phyloP scores from a whole-genome alignment of 1,140 invertebrate genomes.

The Papilio polytes region DNA sequence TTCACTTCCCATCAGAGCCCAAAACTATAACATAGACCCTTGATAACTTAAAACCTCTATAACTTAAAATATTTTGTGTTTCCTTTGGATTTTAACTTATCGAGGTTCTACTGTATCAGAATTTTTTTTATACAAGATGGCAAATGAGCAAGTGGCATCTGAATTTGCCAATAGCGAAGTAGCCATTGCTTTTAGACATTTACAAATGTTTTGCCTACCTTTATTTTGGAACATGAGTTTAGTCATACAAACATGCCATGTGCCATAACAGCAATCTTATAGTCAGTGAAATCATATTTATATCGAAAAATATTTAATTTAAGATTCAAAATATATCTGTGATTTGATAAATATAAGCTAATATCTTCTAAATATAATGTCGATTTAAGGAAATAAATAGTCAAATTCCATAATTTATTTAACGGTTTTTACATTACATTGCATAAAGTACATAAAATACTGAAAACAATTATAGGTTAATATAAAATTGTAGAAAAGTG shows the following conservation, averaged over 20 bases:
- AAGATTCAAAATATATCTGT: constrained; percentile 69
- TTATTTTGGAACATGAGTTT: constrained; percentile 7
- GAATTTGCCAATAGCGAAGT: too few relatives aligned
- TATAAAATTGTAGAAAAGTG: constrained; percentile 13
- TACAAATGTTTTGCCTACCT: neutral
- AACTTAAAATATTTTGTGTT: too few relatives aligned
- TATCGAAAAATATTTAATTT: constrained; percentile 47
- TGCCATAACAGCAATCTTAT: constrained; percentile 12
- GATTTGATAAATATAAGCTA: constrained; percentile 63
- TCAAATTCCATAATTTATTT: constrained; percentile 20
- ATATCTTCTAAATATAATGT: constrained; percentile 37
- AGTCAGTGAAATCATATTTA: constrained; percentile 49
- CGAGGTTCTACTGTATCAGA: too few relatives aligned
- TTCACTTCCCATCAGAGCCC: too few relatives aligned
- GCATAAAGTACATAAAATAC: constrained; percentile 7
- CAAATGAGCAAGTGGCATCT: too few relatives aligned
- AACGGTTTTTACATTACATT: constrained; percentile 26
- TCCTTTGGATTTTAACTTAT: too few relatives aligned
- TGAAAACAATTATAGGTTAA: constrained; percentile 14
- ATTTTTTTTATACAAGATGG: neutral
- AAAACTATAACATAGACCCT: too few relatives aligned
- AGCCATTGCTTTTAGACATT: too few relatives aligned
- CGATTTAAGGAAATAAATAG: constrained; percentile 42
- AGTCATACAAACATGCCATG: constrained; percentile 32
- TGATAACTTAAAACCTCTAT: too few relatives aligned